These are phyloP conservation scores for Portunus trituberculatus DNA, from an alignment of 1,140 invertebrate genomes.

Conservation along the genomic window DNA sequence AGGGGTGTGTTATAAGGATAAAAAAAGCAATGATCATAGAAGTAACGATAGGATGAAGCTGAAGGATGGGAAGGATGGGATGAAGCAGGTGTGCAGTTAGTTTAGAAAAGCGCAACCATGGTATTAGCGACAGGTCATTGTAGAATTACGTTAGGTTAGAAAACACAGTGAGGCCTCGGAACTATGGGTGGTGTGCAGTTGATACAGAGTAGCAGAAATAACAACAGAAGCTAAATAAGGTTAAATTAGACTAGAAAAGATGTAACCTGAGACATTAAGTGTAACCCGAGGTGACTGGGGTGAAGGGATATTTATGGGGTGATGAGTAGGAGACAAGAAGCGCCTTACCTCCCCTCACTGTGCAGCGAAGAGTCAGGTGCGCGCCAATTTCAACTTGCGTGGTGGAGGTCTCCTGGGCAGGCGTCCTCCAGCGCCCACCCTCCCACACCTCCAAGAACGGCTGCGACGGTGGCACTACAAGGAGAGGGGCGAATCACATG, in stretches of 20 bases:
- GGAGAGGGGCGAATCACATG: not conserved
- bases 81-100: not conserved
- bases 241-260: no score
- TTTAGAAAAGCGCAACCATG: not conserved
- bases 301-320: not conserved
- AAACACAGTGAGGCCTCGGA: no score
- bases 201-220: no score
- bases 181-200: no score
- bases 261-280: no score
- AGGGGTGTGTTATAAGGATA: no score
- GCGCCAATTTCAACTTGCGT: slow-evolving; percentile 45
- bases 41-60: no score
- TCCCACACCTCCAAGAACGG: slow-evolving; percentile 65
- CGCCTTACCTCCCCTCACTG: slow-evolving; percentile 42
- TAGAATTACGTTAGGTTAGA: no score
- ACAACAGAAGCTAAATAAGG: no score
- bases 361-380: slow-evolving; percentile 41
- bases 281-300: not conserved
- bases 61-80: no score
- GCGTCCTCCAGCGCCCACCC: slow-evolving; percentile 30
- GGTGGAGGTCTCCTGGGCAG: slow-evolving; percentile 29
- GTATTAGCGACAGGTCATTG: no score
- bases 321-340: not conserved
- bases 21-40: no score
- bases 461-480: slow-evolving; percentile 36